Percentiles rank a stretch among this genome's conserved stretches.
These are phyloP conservation scores for Rhagonycha lutea DNA, from an alignment of 2,888 invertebrate species.

Conservation along the genomic window DNA sequence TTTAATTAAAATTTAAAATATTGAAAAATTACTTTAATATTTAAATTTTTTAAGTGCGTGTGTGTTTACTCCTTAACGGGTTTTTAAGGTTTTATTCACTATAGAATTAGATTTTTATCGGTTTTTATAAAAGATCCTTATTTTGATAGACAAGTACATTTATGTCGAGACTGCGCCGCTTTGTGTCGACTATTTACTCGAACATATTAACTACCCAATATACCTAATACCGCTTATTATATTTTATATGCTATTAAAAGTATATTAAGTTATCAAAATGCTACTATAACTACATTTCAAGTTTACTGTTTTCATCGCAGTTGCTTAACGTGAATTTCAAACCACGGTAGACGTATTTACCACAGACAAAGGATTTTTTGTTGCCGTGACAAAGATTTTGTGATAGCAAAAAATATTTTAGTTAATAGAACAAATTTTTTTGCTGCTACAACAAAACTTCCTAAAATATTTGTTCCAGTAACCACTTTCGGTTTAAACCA, in stretches of 20 bases:
- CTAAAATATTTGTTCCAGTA: too few relatives aligned
- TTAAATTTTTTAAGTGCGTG: background rate
- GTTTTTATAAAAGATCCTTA: background rate
- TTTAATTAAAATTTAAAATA: background rate
- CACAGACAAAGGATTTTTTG: too few relatives aligned
- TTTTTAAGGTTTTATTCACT: background rate
- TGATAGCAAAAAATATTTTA: too few relatives aligned
- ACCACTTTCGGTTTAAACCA: too few relatives aligned
- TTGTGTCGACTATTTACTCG: background rate
- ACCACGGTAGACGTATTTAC: too few relatives aligned
- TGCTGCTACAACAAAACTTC: too few relatives aligned
- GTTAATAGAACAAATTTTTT: too few relatives aligned
- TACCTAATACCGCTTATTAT: background rate
- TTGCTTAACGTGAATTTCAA: too few relatives aligned
- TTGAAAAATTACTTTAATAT: background rate
- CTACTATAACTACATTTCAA: too few relatives aligned
- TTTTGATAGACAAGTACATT: background rate
- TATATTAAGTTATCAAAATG: background rate
- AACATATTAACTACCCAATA: background rate
- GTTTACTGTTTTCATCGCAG: too few relatives aligned
- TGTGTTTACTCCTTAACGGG: background rate
- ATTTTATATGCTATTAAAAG: background rate
- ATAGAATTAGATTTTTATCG: background rate
- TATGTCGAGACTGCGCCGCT: background rate
- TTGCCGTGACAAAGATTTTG: too few relatives aligned